Evolutionary conservation across 1,140 invertebrate species (phyloP), one percentile per base, ranked within the genome.

Genomic region (Orchesella cincta): DNA sequence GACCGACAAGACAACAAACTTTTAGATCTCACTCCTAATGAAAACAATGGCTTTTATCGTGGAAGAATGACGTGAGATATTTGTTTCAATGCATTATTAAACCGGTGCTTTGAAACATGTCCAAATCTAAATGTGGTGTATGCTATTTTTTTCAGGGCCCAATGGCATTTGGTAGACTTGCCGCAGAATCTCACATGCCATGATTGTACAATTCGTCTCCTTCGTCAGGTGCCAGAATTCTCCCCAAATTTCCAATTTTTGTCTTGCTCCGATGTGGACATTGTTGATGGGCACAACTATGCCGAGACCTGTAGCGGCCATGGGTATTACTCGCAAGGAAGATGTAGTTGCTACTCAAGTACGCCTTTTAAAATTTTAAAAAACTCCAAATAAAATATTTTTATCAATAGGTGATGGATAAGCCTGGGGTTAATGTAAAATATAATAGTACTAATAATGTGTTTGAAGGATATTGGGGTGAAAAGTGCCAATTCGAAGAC

Each of bases 201-300:
- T 34, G 93, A 96, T 85, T 98, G 96, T 85, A 94, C 94, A 0
- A 87, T 98, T 46, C 89, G 96, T 67, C 86, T 98, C 73, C 88
- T 96, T 16, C 87, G 95, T 0, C 92, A 97, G 86, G 96, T 95
- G 0, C 88, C 90, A 23, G 95, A 98, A 87, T 98, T 94, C 94
- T 90, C 91, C 0, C 86, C 86, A 16, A 89, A 87, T 80, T 97
- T 97, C 84, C 87, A 90, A 79, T 98, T 98, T 87, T 96, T 94
- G 93, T 95, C 94, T 0, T 98, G 96, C 83, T 93, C 96, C 0
- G 96, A 98, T 86, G 91, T 98, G 64, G 94, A 97, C 83, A 93
- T 73, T 51, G 71, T 73, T 1, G 5, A 52, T 73, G 90, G 88
- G 75, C 92, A 91, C 85, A 86, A 89, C 20, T 94, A 91, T 85